These are phyloP conservation scores for Pseudanteris insignis DNA, from an alignment of 2,888 invertebrate species.

Conservation along the genomic window DNA sequence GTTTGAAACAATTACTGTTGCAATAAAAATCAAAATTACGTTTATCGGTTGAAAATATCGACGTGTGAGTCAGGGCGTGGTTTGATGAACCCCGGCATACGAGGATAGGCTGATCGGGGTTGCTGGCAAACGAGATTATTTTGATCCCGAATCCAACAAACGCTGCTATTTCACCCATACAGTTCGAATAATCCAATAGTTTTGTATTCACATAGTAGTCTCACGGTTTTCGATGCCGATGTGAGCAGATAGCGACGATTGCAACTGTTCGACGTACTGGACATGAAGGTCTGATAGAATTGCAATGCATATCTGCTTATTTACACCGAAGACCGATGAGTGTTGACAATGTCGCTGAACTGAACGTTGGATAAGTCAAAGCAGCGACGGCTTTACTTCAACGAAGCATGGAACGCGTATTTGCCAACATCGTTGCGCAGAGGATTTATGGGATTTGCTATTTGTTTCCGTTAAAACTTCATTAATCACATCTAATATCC, in stretches of 20 bases:
- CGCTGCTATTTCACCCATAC: constrained; percentile 62
- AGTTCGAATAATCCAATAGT: constrained; percentile 65
- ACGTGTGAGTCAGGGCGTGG: constrained; percentile 57
- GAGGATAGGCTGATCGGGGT: constrained; percentile 64
- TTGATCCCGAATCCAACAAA: constrained; percentile 67
- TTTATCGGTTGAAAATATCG: too few species aligned
- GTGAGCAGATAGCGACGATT: constrained; percentile 3
- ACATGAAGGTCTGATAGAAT: constrained; percentile 31
- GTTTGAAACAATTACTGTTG: too few species aligned
- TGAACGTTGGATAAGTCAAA: constrained; percentile 22
- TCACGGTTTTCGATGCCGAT: constrained; percentile 19
- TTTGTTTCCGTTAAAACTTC: constrained; percentile 10
- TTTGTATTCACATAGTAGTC: constrained; percentile 46
- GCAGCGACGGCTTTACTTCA: constrained; percentile 20
- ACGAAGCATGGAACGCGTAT: constrained; percentile 26
- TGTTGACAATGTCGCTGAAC: constrained; percentile 23
- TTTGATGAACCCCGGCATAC: constrained; percentile 58
- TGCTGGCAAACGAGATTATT: constrained; percentile 65
- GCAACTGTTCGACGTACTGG: constrained; percentile 30
- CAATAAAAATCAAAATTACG: too few species aligned
- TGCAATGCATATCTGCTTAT: constrained; percentile 40
- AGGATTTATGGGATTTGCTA: constrained; percentile 26
- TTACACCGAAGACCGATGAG: constrained; percentile 44
- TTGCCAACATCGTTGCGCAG: constrained; percentile 15
- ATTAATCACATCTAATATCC: constrained; percentile 7